phyloP scores from a whole-genome alignment of 2,888 invertebrate species.

The Amblyteles armatorius region DNA sequence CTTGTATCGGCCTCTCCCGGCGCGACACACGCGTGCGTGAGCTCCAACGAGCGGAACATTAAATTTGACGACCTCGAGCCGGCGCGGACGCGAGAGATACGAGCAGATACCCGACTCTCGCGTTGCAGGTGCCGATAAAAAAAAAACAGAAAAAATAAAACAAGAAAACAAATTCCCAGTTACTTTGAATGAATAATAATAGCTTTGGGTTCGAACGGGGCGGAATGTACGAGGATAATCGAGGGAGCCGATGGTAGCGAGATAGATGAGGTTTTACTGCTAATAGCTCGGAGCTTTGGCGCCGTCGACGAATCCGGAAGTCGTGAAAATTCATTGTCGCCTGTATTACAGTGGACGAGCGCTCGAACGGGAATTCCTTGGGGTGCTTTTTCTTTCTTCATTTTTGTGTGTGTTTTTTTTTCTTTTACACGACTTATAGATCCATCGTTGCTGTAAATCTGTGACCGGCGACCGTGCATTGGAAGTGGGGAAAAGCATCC shows the following conservation, averaged over 20 bases:
- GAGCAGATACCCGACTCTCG: slow-evolving; percentile 26
- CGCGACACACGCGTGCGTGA: slow-evolving; percentile 17
- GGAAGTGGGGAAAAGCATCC: slow-evolving; percentile 30
- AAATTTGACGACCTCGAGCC: slow-evolving; percentile 53
- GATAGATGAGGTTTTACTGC: slow-evolving; percentile 18
- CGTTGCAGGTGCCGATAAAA: slow-evolving; percentile 38
- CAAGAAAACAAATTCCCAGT: neutral
- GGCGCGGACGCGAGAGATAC: neutral
- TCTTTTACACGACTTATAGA: neutral
- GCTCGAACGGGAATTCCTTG: slow-evolving; percentile 21
- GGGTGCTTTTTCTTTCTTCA: neutral
- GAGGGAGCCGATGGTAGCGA: neutral
- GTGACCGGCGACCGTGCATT: slow-evolving; percentile 6
- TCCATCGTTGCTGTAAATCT: slow-evolving; percentile 31
- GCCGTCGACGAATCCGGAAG: slow-evolving; percentile 29
- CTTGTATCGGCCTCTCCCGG: slow-evolving; percentile 3
- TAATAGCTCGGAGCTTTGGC: slow-evolving; percentile 17
- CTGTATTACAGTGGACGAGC: neutral
- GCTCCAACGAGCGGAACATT: slow-evolving; percentile 50
- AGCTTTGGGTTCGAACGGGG: neutral
- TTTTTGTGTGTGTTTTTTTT: neutral
- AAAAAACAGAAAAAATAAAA: neutral
- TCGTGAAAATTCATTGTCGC: slow-evolving; percentile 34
- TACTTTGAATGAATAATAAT: slow-evolving; percentile 16
- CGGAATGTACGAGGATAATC: slow-evolving; percentile 7